Evolutionary conservation across 2,888 invertebrate genomes (phyloP), one percentile per base, ranked within the genome.

Genomic region (Dorcus hopei): DNA sequence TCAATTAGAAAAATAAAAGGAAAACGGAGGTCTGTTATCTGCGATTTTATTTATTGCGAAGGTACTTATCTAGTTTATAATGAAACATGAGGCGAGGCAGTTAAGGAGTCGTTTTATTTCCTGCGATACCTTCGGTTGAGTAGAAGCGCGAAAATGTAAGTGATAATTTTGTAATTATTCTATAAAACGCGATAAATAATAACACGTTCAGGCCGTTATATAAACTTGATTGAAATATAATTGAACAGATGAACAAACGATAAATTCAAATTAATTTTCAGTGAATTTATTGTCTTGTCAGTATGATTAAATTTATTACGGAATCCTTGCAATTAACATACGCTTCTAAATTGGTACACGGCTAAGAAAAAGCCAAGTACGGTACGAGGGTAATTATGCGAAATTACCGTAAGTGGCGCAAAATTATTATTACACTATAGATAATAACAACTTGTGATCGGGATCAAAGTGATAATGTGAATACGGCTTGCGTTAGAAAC

Each of bases 1-100:
- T 57, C 54, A 61, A 59, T 59, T 59, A 33, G 59, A 61, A 61
- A 61, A 59, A 59, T 61, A 61, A 58, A 61, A 57, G 57, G 57
- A 57, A 59, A 59, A 56, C 55, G 57, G 56, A 57, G 59, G 49
- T 59, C 58, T 61, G 57, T 59, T 59, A 57, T 51, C 52, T 59
- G 59, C 59, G 57, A 9, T 19, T 9, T 45, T 19, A 45, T 45
- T 45, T 45, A 45, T 45, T 45, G 14, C 45, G 6, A 33, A 33
- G 26, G 26, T 45, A 45, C 45, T 45, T 45, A 45, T 45, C 45
- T 45, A 9, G 45, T 45, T 45, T 45, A 45, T 19, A 45, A 45
- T 45, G 23, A 45, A 45, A 45, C 45, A 45, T 45, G 9, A 23
- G 9, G 45, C 45, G 23, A 45, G 45, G 45, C 23, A 45, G 45